phyloP scores from a whole-genome alignment of 2,113 vertebrate species.

The Eptesicus fuscus region DNA sequence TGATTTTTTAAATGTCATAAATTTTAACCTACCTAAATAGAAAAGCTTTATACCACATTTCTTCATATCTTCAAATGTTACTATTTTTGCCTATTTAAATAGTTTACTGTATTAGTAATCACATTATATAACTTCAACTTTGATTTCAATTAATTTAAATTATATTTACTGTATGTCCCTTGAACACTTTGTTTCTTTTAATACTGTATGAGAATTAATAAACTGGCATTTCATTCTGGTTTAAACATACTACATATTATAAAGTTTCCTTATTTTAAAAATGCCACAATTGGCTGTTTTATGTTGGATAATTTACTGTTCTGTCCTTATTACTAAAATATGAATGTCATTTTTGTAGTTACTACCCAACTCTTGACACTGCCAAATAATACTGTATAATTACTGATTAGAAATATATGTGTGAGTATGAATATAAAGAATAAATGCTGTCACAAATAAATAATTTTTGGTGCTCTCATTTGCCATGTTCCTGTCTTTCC shows the following conservation, averaged over 20 bases:
- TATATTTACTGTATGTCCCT: neutral
- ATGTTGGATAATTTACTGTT: conserved; percentile 19
- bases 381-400: conserved; percentile 50
- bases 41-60: neutral
- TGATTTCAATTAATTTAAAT: conserved; percentile 9
- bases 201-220: neutral
- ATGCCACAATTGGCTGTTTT: neutral
- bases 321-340: conserved; percentile 48
- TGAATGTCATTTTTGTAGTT: neutral
- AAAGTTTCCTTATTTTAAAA: conserved; percentile 16
- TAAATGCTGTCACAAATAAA: conserved; percentile 34
- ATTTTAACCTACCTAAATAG: neutral
- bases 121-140: neutral
- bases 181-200: neutral
- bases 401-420: conserved; percentile 12
- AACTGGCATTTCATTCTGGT: neutral
- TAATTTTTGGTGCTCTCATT: neutral
- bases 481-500: conserved; percentile 1
- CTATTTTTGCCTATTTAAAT: neutral
- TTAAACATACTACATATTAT: neutral
- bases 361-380: neutral
- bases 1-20: neutral
- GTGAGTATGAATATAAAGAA: neutral
- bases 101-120: neutral
- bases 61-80: neutral